Base-by-base conservation (phyloP, 2,888 invertebrate genomes). In the Psylliodes chrysocephalus region DNA sequence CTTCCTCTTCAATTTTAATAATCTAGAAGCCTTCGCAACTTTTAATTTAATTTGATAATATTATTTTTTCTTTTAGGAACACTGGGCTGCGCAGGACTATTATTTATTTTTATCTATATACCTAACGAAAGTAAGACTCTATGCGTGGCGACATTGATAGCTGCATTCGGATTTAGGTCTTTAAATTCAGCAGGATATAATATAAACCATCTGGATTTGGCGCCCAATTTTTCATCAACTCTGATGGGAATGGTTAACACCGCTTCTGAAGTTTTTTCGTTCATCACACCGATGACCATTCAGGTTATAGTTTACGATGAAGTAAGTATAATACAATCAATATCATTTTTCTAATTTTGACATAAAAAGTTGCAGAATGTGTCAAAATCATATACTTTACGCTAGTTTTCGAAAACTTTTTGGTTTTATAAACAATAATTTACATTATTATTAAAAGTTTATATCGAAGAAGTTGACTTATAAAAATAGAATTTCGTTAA, bases 141-240 rank as follows among this genome's bases (percentile, higher is more conserved):
- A 22, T n/a, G 8, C 1, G 40, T 54, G 5, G 40, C 40, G 14
- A 40, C 25, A 25, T 15, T 54, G 15, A 17, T 25, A 12, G 22
- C 18, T 10, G 40, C 54, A 2, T 38, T 2, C 5, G 25, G 19
- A 5, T 38, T 54, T 14, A 12, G 54, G 1, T 22, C 38, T 6
- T 40, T 54, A 5, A 40, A 40, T 40, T 19, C 4, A 0, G 54
- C 22, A 15, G 54, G 54, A 15, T 54, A n/a, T 25, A 40, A 22
- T n/a, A 38, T 42, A n/a, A 54, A 54, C 25, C 54, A 54, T 12
- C 28, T 54, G 17, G 54, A 54, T 40, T 54, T 54, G 28, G 54
- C 40, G 4, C 54, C 54, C 8, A 54, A 54, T 40, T 54, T 54
- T 17, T 14, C 14, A 8, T n/a, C 15, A 7, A 15, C 54, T 14